Evolutionary conservation across 2,888 invertebrate genomes (phyloP).

Genomic region (Eumacrocentrus americanus): DNA sequence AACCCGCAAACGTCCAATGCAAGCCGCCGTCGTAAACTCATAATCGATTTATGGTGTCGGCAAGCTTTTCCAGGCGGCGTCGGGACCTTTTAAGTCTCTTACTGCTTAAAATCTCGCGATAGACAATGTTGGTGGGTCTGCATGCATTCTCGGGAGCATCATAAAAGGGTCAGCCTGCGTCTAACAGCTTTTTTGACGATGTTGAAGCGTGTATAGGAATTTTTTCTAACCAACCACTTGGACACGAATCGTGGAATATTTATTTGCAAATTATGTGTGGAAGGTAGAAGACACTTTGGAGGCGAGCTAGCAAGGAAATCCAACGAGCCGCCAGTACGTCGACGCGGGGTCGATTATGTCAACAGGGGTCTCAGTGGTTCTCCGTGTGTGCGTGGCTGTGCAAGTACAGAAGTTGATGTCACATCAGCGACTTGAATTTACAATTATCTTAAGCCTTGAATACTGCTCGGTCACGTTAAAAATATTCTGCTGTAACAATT

Average conservation of each 20-base stretch:
- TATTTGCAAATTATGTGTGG: conserved; percentile 34
- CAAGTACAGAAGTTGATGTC: too few species aligned
- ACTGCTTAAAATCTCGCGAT: background rate
- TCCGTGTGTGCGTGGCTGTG: conserved; percentile 26
- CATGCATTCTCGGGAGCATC: background rate
- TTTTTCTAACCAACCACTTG: background rate
- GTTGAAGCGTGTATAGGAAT: background rate
- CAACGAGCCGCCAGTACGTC: conserved; percentile 30
- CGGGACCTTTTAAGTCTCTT: background rate
- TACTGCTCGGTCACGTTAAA: too few species aligned
- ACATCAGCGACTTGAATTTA: too few species aligned
- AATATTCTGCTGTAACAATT: too few species aligned
- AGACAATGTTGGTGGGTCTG: background rate
- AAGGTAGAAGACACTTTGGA: conserved; percentile 26
- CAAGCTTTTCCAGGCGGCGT: conserved; percentile 30
- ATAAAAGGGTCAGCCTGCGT: background rate
- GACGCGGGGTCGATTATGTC: conserved; percentile 46
- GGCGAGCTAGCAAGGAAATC: conserved; percentile 12
- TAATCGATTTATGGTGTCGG: conserved; percentile 54
- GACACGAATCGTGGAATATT: conserved; percentile 25
- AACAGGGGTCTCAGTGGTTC: conserved; percentile 45
- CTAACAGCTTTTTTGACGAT: background rate
- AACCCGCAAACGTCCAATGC: background rate
- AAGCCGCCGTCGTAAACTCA: conserved; percentile 45
- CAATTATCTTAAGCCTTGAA: background rate